Percentiles rank a stretch among this genome's conserved stretches.
Conservation (phyloP, 2,888 invertebrate species). For the Blastobasis adustella region DNA sequence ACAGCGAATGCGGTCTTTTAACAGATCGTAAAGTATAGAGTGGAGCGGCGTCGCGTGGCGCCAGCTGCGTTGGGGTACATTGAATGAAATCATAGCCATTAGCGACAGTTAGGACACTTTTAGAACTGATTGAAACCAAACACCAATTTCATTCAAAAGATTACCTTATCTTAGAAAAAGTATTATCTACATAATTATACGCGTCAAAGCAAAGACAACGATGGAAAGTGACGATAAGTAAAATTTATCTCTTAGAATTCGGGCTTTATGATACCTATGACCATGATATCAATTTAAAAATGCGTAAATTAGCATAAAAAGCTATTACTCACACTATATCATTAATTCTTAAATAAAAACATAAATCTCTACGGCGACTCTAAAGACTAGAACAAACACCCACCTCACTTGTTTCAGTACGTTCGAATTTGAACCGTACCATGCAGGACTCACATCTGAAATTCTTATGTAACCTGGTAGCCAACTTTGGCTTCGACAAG, state of each 20-base stretch:
- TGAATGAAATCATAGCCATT: conserved; percentile 17
- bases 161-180: not conserved
- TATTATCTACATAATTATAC: not conserved
- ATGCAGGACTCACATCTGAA: conserved; percentile 26
- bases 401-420: conserved; percentile 33
- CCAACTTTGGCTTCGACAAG: conserved; percentile 62
- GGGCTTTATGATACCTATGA: conserved; percentile 15
- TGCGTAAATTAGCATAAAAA: conserved; percentile 64
- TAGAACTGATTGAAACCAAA: not conserved
- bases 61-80: conserved; percentile 44
- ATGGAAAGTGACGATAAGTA: conserved; percentile 16
- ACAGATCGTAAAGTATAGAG: conserved; percentile 72
- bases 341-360: conserved; percentile 72
- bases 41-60: conserved; percentile 42
- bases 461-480: conserved; percentile 20
- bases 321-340: conserved; percentile 62
- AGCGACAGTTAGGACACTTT: not conserved
- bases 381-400: conserved; percentile 67
- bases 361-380: conserved; percentile 64
- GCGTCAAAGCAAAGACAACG: not conserved
- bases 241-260: conserved; percentile 21
- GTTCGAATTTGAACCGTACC: conserved; percentile 39
- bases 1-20: conserved; percentile 73
- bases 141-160: not conserved
- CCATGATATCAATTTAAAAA: conserved; percentile 42